Evolutionary conservation across 2,797 vertebrate species (phyloP), one percentile per base, ranked within the genome.

Genomic region (Esox masquinongy): DNA sequence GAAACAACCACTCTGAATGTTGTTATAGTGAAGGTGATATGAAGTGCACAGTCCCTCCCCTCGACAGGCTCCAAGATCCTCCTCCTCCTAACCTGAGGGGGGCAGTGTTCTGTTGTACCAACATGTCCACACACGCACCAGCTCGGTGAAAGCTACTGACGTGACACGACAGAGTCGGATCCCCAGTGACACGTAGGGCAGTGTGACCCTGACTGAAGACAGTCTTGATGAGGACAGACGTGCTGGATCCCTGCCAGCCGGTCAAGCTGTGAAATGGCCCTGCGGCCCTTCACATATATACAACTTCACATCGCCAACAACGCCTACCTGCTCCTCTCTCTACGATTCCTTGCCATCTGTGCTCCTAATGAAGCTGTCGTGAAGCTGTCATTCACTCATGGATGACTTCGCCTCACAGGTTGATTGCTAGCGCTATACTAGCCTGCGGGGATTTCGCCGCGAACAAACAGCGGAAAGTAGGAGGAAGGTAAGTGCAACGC

Each of bases 281-380:
- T 64, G 77, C 77, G 68, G 89, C 89, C 86, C 90, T 82, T 87
- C 85, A 74, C 85, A 86, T 84, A 85, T 82, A 34, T 49, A 81
- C 82, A 86, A 79, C 79, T 49, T 78, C 92, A 83, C 83, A 90
- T 92, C 90, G 91, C 89, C 89, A 92, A 86, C 78, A 84, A 84
- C 75, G 78, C 82, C 53, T 31, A 14, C 74, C 68, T 73, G 78
- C 73, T 74, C 51, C 70, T 47, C 43, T 47, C 77, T 87, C 84
- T 76, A 71, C 76, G 73, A 79, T 80, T 85, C 78, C 82, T 71
- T 15, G 75, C 91, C 92, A 93, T 93, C 92, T 92, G 93, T 81
- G 86, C 76, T 87, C 85, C 85, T 92, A 91, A 92, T 91, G 89
- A 91, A 92, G 89, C 88, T 85, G 90, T 89, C 88, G 81, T 86